phyloP scores from a whole-genome alignment of 2,888 invertebrate species.

The Altica lythri region DNA sequence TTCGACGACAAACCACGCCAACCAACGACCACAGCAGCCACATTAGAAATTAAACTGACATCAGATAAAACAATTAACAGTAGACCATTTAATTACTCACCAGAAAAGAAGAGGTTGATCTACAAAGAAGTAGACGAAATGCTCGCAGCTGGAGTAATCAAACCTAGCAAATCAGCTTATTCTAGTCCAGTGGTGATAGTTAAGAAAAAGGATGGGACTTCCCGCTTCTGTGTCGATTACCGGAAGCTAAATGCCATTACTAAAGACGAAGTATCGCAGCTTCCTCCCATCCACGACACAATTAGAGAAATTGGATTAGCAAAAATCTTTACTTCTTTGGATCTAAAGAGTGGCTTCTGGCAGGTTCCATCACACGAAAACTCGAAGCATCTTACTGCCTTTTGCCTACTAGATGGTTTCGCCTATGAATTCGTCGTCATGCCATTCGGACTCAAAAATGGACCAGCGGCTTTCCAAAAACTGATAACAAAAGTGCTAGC shows the following conservation, averaged over 20 bases:
- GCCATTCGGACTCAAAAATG: too few species aligned
- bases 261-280: neutral
- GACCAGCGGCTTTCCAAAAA: too few species aligned
- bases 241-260: slow-evolving; percentile 7
- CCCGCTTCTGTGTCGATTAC: too few species aligned
- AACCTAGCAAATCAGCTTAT: too few species aligned
- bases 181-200: slow-evolving; percentile 16
- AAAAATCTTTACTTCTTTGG: slow-evolving; percentile 12
- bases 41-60: too few species aligned
- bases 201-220: slow-evolving; percentile 9
- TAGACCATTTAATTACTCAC: neutral
- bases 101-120: too few species aligned
- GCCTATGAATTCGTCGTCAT: too few species aligned
- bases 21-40: too few species aligned
- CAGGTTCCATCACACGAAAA: slow-evolving; percentile 2
- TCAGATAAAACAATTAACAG: neutral
- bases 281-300: slow-evolving; percentile 16
- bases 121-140: too few species aligned
- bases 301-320: slow-evolving; percentile 13
- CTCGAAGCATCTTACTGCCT: neutral
- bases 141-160: too few species aligned
- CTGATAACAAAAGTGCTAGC: slow-evolving; percentile 4
- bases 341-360: too few species aligned
- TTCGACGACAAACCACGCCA: too few species aligned
- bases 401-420: neutral